These are phyloP conservation scores for Rhinogobius similis DNA, from an alignment of 2,113 vertebrate species.

Conservation along the genomic window DNA sequence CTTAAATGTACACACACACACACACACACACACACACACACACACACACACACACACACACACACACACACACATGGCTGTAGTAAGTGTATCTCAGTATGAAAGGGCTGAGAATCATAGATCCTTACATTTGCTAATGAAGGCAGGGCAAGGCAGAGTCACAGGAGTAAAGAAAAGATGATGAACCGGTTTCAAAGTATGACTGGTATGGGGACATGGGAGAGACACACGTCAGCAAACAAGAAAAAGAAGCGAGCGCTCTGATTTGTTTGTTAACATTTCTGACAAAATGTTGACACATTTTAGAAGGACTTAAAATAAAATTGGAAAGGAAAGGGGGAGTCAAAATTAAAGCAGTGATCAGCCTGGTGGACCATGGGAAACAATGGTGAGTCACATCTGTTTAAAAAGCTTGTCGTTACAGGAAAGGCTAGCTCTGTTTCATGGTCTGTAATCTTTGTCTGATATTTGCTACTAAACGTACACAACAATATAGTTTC, in stretches of 20 bases:
- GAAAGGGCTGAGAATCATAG: not conserved
- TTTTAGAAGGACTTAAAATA: not conserved
- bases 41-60: too few species aligned
- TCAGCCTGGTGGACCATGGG: constrained; percentile 50
- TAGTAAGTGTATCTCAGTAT: not conserved
- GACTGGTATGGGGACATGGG: constrained; percentile 57
- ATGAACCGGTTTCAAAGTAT: constrained; percentile 63
- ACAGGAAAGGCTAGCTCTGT: not conserved
- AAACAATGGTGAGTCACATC: constrained; percentile 58
- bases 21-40: too few species aligned
- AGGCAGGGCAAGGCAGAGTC: constrained; percentile 6
- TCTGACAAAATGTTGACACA: not conserved
- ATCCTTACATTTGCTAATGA: constrained; percentile 9
- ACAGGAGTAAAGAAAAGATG: constrained; percentile 31
- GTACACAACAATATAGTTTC: not conserved
- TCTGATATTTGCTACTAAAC: too few species aligned
- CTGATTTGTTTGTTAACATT: constrained; percentile 4
- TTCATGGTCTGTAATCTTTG: not conserved
- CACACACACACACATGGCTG: too few species aligned
- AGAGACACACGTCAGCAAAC: constrained; percentile 22
- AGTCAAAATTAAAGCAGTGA: not conserved
- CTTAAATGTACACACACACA: too few species aligned
- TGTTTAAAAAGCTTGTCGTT: constrained; percentile 10
- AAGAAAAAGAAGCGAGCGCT: not conserved
- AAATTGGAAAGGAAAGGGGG: constrained; percentile 12